These are phyloP conservation scores for Peromyscus californicus DNA, from an alignment of 2,113 vertebrate species.

Conservation along the genomic window DNA sequence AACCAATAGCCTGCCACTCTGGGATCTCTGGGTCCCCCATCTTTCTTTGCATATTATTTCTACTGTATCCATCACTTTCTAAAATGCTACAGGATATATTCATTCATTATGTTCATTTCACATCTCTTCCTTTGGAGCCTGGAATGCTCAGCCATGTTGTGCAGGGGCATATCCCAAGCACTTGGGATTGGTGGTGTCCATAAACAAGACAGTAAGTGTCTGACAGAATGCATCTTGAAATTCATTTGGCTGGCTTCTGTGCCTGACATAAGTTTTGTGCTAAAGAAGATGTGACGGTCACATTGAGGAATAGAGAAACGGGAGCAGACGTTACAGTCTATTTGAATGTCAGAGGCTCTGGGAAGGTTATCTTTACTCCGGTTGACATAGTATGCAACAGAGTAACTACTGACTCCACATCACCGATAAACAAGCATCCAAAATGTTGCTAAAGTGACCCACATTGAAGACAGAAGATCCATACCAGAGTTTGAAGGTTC, in stretches of 20 bases:
- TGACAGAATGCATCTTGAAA: neutral
- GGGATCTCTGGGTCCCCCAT: neutral
- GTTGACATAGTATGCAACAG: accelerated
- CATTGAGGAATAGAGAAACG: neutral
- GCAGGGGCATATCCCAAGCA: neutral
- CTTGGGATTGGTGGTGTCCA: neutral
- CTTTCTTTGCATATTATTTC: neutral
- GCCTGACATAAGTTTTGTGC: neutral
- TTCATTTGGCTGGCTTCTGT: neutral
- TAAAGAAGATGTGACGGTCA: neutral
- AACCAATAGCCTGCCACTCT: no score
- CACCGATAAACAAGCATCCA: neutral
- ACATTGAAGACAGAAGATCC: conserved; percentile 31
- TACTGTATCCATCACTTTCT: neutral
- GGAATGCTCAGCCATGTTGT: neutral
- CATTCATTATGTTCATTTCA: neutral
- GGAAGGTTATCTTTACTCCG: no score
- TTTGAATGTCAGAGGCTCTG: neutral
- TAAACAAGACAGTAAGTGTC: neutral
- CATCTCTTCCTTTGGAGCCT: conserved; percentile 1
- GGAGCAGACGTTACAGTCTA: neutral
- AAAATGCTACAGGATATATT: neutral
- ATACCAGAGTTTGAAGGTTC: neutral
- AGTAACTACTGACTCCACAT: neutral
- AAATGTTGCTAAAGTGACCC: neutral